Conservation (phyloP, 2,113 vertebrate genomes). For the Takifugu flavidus region DNA sequence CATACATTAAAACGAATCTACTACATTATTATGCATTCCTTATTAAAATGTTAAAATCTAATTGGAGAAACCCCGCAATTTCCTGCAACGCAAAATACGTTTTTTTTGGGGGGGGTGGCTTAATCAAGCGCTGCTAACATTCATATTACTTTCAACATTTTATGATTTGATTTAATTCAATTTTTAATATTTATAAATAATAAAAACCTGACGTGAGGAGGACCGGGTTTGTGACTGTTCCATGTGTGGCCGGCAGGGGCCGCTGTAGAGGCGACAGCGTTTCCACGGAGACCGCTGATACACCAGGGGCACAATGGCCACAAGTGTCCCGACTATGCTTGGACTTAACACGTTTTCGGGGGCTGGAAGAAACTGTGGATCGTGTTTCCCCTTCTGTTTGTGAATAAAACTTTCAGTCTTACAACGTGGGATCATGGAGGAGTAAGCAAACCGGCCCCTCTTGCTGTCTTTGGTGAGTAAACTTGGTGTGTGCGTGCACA, state of each 20-base stretch:
- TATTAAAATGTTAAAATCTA: too few species aligned
- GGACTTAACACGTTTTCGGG: slow-evolving; percentile 16
- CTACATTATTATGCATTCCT: too few species aligned
- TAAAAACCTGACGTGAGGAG: too few species aligned
- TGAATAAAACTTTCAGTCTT: neutral
- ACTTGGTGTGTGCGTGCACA: slow-evolving; percentile 17
- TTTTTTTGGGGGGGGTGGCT: too few species aligned
- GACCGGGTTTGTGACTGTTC: neutral
- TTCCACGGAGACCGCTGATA: slow-evolving; percentile 66
- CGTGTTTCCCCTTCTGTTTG: neutral
- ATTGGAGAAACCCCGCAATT: too few species aligned
- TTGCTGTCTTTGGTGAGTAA: slow-evolving; percentile 42
- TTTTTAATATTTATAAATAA: too few species aligned
- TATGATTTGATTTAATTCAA: too few species aligned
- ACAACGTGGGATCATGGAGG: neutral
- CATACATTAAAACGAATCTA: too few species aligned
- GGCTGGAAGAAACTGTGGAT: slow-evolving; percentile 10
- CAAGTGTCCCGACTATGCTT: slow-evolving; percentile 41
- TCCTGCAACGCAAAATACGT: too few species aligned
- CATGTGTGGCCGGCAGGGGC: slow-evolving; percentile 12
- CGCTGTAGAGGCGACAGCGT: slow-evolving; percentile 48
- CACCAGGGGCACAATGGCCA: slow-evolving; percentile 45
- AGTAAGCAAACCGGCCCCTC: neutral
- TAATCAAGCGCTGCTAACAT: too few species aligned
- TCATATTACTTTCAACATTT: too few species aligned